Evolutionary conservation across 2,888 invertebrate species (phyloP).

Genomic region (Limnephilus marmoratus): DNA sequence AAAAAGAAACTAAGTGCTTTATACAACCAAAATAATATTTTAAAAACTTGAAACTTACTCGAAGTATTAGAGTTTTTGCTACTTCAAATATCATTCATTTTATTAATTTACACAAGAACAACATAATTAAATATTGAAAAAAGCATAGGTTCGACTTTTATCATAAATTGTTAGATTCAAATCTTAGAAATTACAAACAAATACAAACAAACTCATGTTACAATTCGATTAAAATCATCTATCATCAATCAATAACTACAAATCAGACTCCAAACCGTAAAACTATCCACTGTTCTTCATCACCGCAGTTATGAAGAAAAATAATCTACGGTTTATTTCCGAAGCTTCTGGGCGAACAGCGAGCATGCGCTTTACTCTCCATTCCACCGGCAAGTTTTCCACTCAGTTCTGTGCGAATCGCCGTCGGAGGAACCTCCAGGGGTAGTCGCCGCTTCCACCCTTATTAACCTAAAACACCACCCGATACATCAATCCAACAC

Average conservation of each 20-base stretch:
- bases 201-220: background rate
- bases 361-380: conserved; percentile 59
- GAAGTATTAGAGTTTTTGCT: no score
- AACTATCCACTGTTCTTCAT: background rate
- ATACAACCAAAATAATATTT: no score
- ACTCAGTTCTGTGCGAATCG: conserved; percentile 59
- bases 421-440: conserved; percentile 52
- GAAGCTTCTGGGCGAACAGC: conserved; percentile 9
- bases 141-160: no score
- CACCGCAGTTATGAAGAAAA: background rate
- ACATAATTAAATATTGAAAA: no score
- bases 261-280: background rate
- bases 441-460: conserved; percentile 30
- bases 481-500: background rate
- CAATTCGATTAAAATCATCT: background rate
- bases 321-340: conserved; percentile 41
- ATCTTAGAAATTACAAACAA: background rate
- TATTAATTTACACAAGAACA: no score
- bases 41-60: no score
- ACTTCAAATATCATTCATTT: no score
- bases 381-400: conserved; percentile 21
- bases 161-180: no score
- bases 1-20: no score
- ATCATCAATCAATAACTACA: background rate
- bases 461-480: background rate